These are phyloP conservation scores for Sinocyclocheilus anophthalmus DNA, from an alignment of 2,113 vertebrate species.

Conservation along the genomic window DNA sequence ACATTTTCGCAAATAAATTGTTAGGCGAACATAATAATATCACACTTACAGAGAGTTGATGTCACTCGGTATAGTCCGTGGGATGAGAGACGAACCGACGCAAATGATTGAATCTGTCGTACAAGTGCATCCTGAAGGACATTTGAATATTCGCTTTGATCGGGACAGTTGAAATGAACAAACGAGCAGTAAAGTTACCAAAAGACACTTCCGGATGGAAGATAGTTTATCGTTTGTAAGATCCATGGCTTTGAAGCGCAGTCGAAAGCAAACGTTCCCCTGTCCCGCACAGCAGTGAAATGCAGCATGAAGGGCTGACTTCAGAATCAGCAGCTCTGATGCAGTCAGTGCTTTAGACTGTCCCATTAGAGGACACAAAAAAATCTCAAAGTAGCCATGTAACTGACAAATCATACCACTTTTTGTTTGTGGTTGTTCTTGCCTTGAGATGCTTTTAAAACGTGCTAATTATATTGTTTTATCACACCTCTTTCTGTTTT, in stretches of 20 bases:
- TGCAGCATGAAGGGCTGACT: slow-evolving; percentile 71
- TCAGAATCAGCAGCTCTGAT: slow-evolving; percentile 69
- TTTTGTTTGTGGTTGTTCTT: background rate
- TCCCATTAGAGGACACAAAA: slow-evolving; percentile 8
- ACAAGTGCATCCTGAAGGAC: slow-evolving; percentile 90
- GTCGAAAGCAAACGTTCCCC: slow-evolving; percentile 27
- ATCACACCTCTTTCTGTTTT: background rate
- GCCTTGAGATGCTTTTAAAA: background rate
- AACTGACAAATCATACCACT: background rate
- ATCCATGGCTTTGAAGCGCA: slow-evolving; percentile 39
- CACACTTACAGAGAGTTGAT: slow-evolving; percentile 89
- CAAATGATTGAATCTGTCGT: slow-evolving; percentile 92
- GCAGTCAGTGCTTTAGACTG: slow-evolving; percentile 62
- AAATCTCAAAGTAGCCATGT: background rate
- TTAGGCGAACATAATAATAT: background rate
- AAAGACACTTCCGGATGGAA: slow-evolving; percentile 41
- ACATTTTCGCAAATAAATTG: background rate
- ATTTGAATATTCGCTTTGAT: slow-evolving; percentile 79
- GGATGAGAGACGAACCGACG: slow-evolving; percentile 84
- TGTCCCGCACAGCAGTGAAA: slow-evolving; percentile 59
- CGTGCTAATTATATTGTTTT: background rate
- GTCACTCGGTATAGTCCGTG: slow-evolving; percentile 83
- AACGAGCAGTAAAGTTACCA: slow-evolving; percentile 58
- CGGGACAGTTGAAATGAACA: slow-evolving; percentile 55
- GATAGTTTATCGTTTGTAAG: slow-evolving; percentile 68